These are phyloP conservation scores for Alligator mississippiensis DNA, from an alignment of 2,113 vertebrate species.

Conservation along the genomic window DNA sequence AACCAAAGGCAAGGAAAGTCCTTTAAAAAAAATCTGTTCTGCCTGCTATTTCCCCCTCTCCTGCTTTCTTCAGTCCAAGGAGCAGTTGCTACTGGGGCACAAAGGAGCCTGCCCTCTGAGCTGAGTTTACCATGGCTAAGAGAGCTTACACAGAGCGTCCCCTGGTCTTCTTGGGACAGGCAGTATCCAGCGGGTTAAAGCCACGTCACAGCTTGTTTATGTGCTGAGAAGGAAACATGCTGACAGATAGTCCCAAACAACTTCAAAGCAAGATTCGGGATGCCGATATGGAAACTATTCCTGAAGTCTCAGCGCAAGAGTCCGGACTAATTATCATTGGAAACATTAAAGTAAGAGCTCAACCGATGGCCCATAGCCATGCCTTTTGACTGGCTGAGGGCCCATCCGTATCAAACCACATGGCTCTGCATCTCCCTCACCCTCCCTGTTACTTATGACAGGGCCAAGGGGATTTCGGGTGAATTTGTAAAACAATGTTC, in stretches of 20 bases:
- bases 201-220: conserved; percentile 44
- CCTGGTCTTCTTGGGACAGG: conserved; percentile 42
- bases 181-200: conserved; percentile 51
- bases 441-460: neutral
- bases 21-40: neutral
- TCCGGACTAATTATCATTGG: neutral
- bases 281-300: conserved; percentile 62
- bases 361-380: neutral
- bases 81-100: accelerated
- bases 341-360: neutral
- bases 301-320: neutral
- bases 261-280: conserved; percentile 65
- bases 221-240: conserved; percentile 63
- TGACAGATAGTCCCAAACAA: conserved; percentile 75
- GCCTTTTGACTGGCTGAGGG: neutral
- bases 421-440: neutral
- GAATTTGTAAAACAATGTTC: neutral
- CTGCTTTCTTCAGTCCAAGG: neutral
- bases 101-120: neutral
- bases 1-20: neutral
- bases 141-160: neutral
- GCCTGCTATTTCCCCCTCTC: neutral
- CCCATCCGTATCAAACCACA: accelerated
- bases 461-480: neutral
- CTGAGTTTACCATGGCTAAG: accelerated